Percentiles rank a stretch among this genome's conserved stretches.
Evolutionary conservation across 2,888 invertebrate species (phyloP).

Genomic region (Eupeodes luniger): DNA sequence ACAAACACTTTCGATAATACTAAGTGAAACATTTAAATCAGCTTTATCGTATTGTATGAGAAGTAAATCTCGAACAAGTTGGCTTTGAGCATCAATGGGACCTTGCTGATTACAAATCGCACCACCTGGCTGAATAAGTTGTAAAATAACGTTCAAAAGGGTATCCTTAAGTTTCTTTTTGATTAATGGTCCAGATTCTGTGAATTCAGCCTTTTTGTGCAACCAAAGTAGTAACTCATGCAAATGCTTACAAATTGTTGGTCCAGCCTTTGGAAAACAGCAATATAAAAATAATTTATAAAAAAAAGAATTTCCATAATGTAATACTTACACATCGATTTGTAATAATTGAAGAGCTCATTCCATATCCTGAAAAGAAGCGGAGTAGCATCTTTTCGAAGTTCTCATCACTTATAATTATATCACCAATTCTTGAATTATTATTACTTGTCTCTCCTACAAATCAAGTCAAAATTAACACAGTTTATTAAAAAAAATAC

Average conservation of each 20-base stretch:
- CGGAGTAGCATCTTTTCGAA: constrained; percentile 88
- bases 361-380: constrained; percentile 88
- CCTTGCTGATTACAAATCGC: constrained; percentile 87
- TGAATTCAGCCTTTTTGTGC: constrained; percentile 88
- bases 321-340: constrained; percentile 82
- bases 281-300: constrained; percentile 78
- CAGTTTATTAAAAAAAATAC: constrained; percentile 85
- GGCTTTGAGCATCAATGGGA: constrained; percentile 91
- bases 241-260: constrained; percentile 89
- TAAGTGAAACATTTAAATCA: constrained; percentile 89
- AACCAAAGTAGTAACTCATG: constrained; percentile 89
- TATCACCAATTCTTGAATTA: constrained; percentile 85
- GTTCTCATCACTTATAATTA: constrained; percentile 87
- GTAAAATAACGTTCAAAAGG: constrained; percentile 89
- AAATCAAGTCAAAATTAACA: constrained; percentile 85
- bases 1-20: constrained; percentile 90
- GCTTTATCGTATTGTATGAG: constrained; percentile 87
- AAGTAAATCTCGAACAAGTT: constrained; percentile 88
- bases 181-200: constrained; percentile 83
- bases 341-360: constrained; percentile 82
- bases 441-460: constrained; percentile 80
- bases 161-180: constrained; percentile 86
- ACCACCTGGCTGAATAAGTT: constrained; percentile 89
- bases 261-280: constrained; percentile 87
- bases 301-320: constrained; percentile 18